These are phyloP conservation scores for Melanaphis sacchari DNA, from an alignment of 1,140 invertebrate species.

Conservation along the genomic window DNA sequence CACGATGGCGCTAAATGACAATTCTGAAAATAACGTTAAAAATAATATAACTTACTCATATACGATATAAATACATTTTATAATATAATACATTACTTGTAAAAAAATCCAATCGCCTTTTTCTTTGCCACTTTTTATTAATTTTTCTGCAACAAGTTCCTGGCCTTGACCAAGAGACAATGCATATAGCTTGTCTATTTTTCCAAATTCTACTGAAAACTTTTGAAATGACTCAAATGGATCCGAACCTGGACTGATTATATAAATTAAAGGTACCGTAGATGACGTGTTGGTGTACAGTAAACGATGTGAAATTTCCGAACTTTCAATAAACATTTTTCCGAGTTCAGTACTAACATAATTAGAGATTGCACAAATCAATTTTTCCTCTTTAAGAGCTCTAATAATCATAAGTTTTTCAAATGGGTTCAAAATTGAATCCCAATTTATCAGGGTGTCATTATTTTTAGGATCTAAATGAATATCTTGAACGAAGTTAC, in stretches of 20 bases:
- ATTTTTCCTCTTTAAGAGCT: slow-evolving; percentile 81
- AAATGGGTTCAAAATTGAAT: slow-evolving; percentile 72
- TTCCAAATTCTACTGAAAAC: slow-evolving; percentile 82
- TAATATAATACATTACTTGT: slow-evolving; percentile 65
- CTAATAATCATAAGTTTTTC: slow-evolving; percentile 85
- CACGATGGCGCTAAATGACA: slow-evolving; percentile 91
- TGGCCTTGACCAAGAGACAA: slow-evolving; percentile 92
- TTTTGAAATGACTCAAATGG: slow-evolving; percentile 81
- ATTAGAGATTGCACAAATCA: slow-evolving; percentile 79
- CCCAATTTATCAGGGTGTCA: slow-evolving; percentile 66
- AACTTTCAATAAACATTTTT: slow-evolving; percentile 79
- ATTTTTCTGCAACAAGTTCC: slow-evolving; percentile 80
- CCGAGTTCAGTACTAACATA: slow-evolving; percentile 81
- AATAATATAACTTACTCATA: not conserved
- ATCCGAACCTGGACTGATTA: slow-evolving; percentile 87
- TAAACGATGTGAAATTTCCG: slow-evolving; percentile 72
- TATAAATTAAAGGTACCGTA: slow-evolving; percentile 82
- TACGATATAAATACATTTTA: not conserved
- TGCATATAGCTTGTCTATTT: slow-evolving; percentile 77
- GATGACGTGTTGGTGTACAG: slow-evolving; percentile 78
- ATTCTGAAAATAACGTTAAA: slow-evolving; percentile 70
- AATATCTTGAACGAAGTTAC: not conserved
- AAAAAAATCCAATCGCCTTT: slow-evolving; percentile 85
- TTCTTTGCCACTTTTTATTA: slow-evolving; percentile 75
- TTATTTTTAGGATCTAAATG: slow-evolving; percentile 15